Base-by-base conservation (phyloP, 2,888 invertebrate genomes). In the Gasteruption jaculator region DNA sequence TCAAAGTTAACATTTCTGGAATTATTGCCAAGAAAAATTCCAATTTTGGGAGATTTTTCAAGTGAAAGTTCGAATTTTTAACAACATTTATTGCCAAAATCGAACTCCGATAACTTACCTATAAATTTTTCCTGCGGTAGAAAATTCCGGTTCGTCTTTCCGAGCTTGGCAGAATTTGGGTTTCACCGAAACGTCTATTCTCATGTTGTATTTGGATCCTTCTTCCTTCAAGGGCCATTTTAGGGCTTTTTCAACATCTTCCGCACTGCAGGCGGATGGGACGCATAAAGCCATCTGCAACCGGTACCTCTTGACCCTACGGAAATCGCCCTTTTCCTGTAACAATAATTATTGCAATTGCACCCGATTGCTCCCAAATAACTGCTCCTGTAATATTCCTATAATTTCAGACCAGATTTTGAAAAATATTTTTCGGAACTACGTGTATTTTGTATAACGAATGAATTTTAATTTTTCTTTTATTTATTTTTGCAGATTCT, bases 241-340 rank as follows among this genome's bases (percentile, higher is more conserved):
- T 19, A 82, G 65, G 3, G 76, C 75, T 11, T 71, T 60, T 53
- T 78, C 74, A 1, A 82, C 74, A 52, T 83, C 82, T 15, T 66
- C 54, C 10, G 76, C 53, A 1, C 71, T 71, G 60, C 83, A 83
- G 1, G 74, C 71, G n/a, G 75, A 71, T 2, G 83, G 83, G 18
- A 82, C 75, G 54, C 83, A 83, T 15, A 82, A 56, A 2, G 78
- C 83, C 80, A 61, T 41, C 45, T 61, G 54, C 18, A 60, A 15
- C 8, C 34, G 27, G 37, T 62, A 59, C 18, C 61, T 51, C 20
- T 44, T 46, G 5, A 50, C 40, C 2, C 61, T 53, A 22, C 60
- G 45, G 19, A 53, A 54, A 38, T 63, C 64, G 8, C 61, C 61
- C 31, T 46, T 60, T 52, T 63, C 61, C 64, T 63, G 26, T 8